Evolutionary conservation across 2,113 vertebrate species (phyloP).

Genomic region (Odobenus rosmarus): DNA sequence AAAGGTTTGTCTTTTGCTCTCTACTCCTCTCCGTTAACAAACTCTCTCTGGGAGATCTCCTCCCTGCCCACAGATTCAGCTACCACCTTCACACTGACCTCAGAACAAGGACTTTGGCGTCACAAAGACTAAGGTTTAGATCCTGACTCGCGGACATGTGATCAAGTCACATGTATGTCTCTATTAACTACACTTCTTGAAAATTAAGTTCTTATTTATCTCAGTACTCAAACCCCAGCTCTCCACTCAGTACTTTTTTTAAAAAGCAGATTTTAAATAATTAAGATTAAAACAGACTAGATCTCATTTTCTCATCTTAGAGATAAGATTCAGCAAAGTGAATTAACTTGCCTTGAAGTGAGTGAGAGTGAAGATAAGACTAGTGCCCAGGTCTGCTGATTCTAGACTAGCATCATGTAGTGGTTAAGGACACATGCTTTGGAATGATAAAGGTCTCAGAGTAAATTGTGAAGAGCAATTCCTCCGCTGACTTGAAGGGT

Average conservation of each 20-base stretch:
- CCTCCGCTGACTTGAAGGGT: background rate
- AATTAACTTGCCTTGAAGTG: background rate
- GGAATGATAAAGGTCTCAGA: background rate
- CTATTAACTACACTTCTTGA: conserved; percentile 17
- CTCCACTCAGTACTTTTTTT: background rate
- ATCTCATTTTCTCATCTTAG: background rate
- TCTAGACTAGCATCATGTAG: background rate
- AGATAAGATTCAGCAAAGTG: conserved; percentile 31
- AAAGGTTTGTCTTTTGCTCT: background rate
- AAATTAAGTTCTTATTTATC: conserved; percentile 26
- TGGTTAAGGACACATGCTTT: background rate
- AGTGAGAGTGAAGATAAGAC: background rate
- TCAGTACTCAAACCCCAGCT: background rate
- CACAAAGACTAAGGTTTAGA: background rate
- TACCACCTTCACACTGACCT: background rate
- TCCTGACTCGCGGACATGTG: background rate
- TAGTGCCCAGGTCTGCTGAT: background rate
- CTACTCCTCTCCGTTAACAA: background rate
- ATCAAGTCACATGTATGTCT: background rate
- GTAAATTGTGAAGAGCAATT: background rate
- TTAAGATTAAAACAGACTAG: conserved; percentile 39
- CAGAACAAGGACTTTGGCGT: background rate
- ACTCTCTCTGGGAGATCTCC: background rate
- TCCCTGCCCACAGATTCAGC: background rate
- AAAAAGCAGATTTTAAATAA: background rate